These are phyloP conservation scores for Notodonta dromedarius DNA, from an alignment of 2,888 invertebrate species.

Conservation along the genomic window DNA sequence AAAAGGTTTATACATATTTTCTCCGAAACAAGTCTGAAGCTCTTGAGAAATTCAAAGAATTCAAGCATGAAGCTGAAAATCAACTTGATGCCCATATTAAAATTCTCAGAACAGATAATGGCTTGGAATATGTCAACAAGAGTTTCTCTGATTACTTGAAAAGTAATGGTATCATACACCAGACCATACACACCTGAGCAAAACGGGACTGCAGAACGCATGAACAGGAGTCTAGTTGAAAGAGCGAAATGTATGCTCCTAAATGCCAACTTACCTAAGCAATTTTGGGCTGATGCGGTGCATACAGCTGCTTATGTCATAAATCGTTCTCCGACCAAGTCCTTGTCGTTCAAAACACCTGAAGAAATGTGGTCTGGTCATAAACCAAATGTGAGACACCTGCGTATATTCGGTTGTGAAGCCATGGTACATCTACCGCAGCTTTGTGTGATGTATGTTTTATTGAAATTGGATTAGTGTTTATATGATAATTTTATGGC, in stretches of 20 bases:
- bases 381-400: conserved; percentile 5
- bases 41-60: background rate
- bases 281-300: conserved; percentile 11
- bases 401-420: conserved; percentile 5
- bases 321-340: conserved; percentile 5
- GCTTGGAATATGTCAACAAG: background rate
- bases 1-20: conserved; percentile 7
- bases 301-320: conserved; percentile 10
- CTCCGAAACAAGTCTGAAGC: conserved; percentile 10
- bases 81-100: background rate
- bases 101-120: conserved; percentile 1
- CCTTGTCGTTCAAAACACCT: background rate
- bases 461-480: too few relatives aligned
- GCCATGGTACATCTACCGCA: conserved; percentile 6
- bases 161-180: background rate
- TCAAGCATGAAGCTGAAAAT: background rate
- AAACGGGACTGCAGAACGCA: conserved; percentile 5
- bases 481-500: too few relatives aligned
- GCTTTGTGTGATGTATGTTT: too few relatives aligned
- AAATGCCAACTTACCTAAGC: conserved; percentile 7
- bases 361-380: conserved; percentile 8
- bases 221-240: conserved; percentile 10
- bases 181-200: conserved; percentile 9
- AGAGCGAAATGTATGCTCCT: conserved; percentile 7
- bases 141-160: background rate